phyloP scores from a whole-genome alignment of 1,140 invertebrate species.

The Sinonovacula constricta region DNA sequence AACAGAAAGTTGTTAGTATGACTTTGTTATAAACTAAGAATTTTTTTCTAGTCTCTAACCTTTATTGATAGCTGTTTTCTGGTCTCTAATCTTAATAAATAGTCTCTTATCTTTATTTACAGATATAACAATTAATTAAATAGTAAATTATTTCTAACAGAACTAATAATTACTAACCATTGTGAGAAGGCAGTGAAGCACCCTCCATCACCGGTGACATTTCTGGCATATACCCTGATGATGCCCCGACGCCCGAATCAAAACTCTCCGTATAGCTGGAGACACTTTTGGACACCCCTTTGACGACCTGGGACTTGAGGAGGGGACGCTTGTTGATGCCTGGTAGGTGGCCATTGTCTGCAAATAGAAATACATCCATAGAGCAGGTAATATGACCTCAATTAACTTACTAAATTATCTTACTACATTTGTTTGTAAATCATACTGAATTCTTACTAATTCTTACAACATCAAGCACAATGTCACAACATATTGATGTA shows the following conservation, averaged over 20 bases:
- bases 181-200: slow-evolving; percentile 19
- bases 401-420: no score
- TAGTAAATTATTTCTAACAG: not conserved
- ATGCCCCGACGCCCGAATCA: slow-evolving; percentile 64
- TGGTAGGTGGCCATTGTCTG: not conserved
- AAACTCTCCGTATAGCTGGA: slow-evolving; percentile 59
- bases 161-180: not conserved
- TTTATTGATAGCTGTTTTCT: no score
- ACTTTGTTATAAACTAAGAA: not conserved
- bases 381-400: no score
- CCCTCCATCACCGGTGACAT: slow-evolving; percentile 63
- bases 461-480: no score
- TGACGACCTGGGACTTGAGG: slow-evolving; percentile 4
- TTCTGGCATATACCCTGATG: slow-evolving; percentile 50
- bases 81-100: not conserved
- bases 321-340: not conserved
- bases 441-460: no score
- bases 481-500: no score
- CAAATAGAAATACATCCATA: no score
- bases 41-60: not conserved
- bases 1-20: no score
- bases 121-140: not conserved
- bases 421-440: no score
- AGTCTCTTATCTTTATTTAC: not conserved
- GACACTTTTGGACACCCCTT: slow-evolving; percentile 15